Evolutionary conservation across 2,113 vertebrate species (phyloP), one percentile per base, ranked within the genome.

Genomic region (Osmerus mordax): DNA sequence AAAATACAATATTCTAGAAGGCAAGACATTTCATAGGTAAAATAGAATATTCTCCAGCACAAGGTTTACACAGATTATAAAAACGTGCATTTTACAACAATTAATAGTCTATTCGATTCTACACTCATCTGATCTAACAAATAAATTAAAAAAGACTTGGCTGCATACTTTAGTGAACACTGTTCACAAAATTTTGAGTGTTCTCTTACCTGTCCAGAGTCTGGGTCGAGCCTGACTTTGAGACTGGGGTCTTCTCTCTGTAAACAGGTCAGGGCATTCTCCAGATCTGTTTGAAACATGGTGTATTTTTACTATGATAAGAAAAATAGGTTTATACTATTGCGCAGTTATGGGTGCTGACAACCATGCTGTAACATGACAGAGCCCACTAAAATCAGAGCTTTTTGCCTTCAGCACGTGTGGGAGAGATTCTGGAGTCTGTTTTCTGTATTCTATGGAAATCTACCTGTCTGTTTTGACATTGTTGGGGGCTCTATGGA

Each of bases 231-330:
- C 67, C 85, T 74, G 72, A 93, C 91, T 88, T 92, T 93, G 3
- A 93, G 87, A 58, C 92, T 93, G 75, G 97, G 97, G 90, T 99
- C 97, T 91, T 99, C 97, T 84, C 95, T 94, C 85, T 99, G 96
- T 70, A 99, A 94, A 82, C 94, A 96, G 76, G 74, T 91, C 66
- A 99, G 86, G 1, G 96, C 97, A 13, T 94, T 90, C 80, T 99
- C 96, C 74, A 99, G 92, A 81, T 97, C 97, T 99, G 72, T 52
- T 2, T n/a, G 7, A 32, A 13, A n/a, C 29, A 79, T 47, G 70
- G 13, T 54, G 21, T 19, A 69, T 47, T 47, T 47, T 47, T 47
- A 47, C 9, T 14, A 61, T 41, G 15, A 29, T 21, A 51, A 28
- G 56, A 2, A n/a, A 29, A 6, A 68, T 52, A 53, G 16, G 16